phyloP scores from a whole-genome alignment of 2,113 vertebrate species.

The Brevimyrus niger region DNA sequence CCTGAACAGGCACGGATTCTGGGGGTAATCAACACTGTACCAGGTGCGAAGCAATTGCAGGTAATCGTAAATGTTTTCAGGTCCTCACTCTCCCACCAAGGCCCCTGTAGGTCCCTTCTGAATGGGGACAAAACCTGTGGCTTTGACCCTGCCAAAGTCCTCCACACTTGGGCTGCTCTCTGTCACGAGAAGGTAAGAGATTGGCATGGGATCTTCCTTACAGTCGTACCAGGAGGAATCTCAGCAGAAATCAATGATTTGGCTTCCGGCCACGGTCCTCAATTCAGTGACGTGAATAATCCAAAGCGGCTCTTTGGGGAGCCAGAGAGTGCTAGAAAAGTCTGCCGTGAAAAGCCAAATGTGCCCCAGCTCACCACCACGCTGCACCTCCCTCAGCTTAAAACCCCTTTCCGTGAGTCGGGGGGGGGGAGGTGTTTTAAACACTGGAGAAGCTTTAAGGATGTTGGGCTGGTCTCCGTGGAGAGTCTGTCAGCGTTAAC shows the following conservation, averaged over 20 bases:
- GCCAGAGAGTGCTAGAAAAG: not conserved
- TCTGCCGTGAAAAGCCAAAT: not conserved
- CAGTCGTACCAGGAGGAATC: not conserved
- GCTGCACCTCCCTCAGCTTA: not conserved
- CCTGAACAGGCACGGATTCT: not conserved
- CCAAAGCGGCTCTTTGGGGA: not conserved
- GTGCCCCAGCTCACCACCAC: not conserved
- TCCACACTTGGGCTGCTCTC: not conserved
- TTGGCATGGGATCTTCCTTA: not conserved
- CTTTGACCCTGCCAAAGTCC: not conserved
- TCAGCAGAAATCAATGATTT: slow-evolving; percentile 4
- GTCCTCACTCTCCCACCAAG: not conserved
- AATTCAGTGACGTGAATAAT: not conserved
- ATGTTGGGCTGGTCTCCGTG: not conserved
- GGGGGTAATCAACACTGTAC: not conserved
- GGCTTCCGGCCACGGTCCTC: not conserved
- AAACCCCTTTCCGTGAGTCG: not conserved
- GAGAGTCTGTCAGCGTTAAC: not conserved
- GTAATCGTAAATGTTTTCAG: not conserved
- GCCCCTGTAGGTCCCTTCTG: not conserved
- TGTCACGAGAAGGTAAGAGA: not conserved
- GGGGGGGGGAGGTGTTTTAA: not conserved
- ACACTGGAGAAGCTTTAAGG: not conserved
- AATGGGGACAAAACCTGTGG: not conserved
- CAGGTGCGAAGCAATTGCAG: not conserved